Evolutionary conservation across 2,888 invertebrate species (phyloP), one percentile per base, ranked within the genome.

Genomic region (Sminthurides aquaticus): DNA sequence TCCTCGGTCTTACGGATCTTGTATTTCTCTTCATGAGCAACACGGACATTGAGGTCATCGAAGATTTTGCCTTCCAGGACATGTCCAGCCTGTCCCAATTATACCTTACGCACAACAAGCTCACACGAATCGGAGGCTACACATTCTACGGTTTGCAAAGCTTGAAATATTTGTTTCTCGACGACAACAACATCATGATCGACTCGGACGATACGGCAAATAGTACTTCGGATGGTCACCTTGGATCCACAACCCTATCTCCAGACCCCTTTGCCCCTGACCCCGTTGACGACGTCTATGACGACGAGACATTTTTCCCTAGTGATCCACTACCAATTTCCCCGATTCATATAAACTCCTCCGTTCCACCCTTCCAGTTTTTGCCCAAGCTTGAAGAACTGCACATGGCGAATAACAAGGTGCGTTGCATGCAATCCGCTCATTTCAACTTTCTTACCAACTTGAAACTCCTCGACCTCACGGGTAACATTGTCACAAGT

Each of bases 401-500:
- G 3, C 77, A 81, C n/a, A 57, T 85, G 28, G 71, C 77, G 0
- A 76, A 78, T 0, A 86, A 86, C 69, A 83, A 83, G 69, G 81
- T 86, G 0, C 75, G 73, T 2, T 29, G 56, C 0, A 26, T 86
- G 0, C 73, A 75, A 0, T 26, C 69, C 0, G 65, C 75, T 0
- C 73, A 78, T 0, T 79, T 82, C 15, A 57, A 67, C 0, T 75
- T 77, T 0, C 67, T 85, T n/a, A 67, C 25, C 0, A 79, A 76
- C 2, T 73, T 86, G 25, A 77, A 81, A 70, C 75, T 82, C 0
- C 74, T 86, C 0, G 81, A 84, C 71, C 75, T 86, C 3, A 79
- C 79, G 18, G 78, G 78, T 0, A 87, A 87, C 69, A 79, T 82
- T 67, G 75, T 86, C 0, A 78, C 77, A 0, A 79, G 83, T 1